phyloP scores from a whole-genome alignment of 2,888 invertebrate species.

The Drosophila picticornis region DNA sequence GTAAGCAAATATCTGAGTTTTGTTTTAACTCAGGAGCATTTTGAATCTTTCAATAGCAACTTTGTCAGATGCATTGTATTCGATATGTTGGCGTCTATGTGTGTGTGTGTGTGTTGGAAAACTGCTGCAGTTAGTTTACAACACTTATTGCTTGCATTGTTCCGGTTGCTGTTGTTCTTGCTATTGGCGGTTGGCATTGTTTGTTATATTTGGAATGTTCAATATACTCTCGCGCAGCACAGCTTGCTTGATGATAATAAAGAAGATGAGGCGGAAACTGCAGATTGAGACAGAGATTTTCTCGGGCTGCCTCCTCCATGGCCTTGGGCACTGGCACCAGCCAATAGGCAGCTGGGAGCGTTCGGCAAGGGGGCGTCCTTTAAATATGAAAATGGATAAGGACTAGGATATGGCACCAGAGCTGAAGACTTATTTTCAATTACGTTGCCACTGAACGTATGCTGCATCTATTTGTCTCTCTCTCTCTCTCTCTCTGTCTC shows the following conservation, averaged over 20 bases:
- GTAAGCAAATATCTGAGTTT: conserved; percentile 65
- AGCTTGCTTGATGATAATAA: conserved; percentile 1
- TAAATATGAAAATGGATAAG: conserved; percentile 33
- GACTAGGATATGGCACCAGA: conserved; percentile 27
- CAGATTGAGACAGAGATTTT: conserved; percentile 6
- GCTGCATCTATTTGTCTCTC: conserved; percentile 5
- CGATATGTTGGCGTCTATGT: neutral
- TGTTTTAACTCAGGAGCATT: conserved; percentile 46
- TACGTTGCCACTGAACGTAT: conserved; percentile 61
- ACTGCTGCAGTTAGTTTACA: conserved; percentile 54
- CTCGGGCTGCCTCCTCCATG: conserved; percentile 22
- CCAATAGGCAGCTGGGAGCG: neutral
- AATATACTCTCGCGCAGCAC: conserved; percentile 52
- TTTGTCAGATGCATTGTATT: conserved; percentile 26
- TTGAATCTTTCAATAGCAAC: conserved; percentile 18
- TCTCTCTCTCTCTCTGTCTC: neutral
- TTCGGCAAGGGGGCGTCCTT: neutral
- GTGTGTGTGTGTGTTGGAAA: conserved; percentile 25
- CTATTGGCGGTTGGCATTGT: conserved; percentile 43
- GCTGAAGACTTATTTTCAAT: conserved; percentile 72
- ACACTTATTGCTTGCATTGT: conserved; percentile 63
- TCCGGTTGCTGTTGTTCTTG: conserved; percentile 36
- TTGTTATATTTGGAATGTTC: conserved; percentile 69
- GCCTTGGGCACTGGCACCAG: conserved; percentile 32
- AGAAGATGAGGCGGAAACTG: neutral